Percentiles rank a stretch among this genome's conserved stretches.
These are phyloP conservation scores for Actias luna DNA, from an alignment of 2,888 invertebrate genomes.

Conservation along the genomic window DNA sequence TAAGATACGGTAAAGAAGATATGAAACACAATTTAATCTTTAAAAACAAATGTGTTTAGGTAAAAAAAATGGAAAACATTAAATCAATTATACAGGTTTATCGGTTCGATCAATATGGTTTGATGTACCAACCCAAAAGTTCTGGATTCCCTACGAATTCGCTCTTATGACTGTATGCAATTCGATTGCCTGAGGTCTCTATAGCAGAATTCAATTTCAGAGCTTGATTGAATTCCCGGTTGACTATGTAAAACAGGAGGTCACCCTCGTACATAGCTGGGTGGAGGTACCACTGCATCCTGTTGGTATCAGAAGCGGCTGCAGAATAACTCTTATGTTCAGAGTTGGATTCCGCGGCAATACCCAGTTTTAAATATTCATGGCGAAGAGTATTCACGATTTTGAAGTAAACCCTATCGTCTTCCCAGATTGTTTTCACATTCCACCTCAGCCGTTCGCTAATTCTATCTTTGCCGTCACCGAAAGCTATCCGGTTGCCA, in stretches of 20 bases:
- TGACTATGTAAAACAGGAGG: constrained; percentile 13
- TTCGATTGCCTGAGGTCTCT: constrained; percentile 7
- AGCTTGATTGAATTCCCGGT: constrained; percentile 10
- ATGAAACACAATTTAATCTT: too few species aligned
- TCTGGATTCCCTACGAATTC: not conserved
- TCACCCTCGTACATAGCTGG: not conserved
- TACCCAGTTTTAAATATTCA: constrained; percentile 5
- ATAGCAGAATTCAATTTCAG: constrained; percentile 6
- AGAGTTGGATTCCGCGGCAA: not conserved
- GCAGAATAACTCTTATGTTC: constrained; percentile 11
- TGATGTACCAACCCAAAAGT: constrained; percentile 14
- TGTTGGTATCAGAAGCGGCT: not conserved
- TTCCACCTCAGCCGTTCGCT: constrained; percentile 2
- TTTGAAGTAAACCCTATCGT: constrained; percentile 10
- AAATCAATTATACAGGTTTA: too few species aligned
- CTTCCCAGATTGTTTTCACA: not conserved
- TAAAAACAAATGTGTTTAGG: too few species aligned
- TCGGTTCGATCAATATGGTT: not conserved
- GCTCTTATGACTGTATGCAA: not conserved
- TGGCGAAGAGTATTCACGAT: not conserved
- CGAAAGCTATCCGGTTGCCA: not conserved
- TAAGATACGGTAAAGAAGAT: too few species aligned
- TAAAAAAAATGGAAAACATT: too few species aligned
- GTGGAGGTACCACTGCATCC: constrained; percentile 11
- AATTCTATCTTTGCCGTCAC: not conserved